Evolutionary conservation across 2,888 invertebrate genomes (phyloP), one percentile per base, ranked within the genome.

Genomic region (Adelphocoris suturalis): DNA sequence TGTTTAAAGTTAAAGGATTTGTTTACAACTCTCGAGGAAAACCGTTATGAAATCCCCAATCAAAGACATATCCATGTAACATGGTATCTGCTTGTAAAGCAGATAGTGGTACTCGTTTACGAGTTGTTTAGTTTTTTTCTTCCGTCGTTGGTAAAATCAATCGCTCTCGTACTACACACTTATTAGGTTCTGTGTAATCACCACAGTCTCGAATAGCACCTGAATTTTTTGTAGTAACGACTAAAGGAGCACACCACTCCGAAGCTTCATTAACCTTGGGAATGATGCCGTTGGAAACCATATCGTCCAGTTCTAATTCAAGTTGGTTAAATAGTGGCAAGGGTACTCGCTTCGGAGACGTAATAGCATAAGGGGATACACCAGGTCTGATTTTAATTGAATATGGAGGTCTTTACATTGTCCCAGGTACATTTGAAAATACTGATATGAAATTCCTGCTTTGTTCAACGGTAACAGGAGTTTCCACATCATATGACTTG

Each of bases 211-310:
- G 68, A n/a, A 93, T 89, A n/a, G 80, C 90, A 23, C 90, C 91
- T 55, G 90, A 89, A 0, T 87, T 81, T 90, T 93, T 92, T 11
- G 91, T 91, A 0, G 92, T 93, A 4, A 92, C 92, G 0, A 93
- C 93, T 89, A 93, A 92, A 0, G 92, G 92, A 14, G 92, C 92
- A 90, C 93, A 93, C 93, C 93, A 93, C 0, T 92, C 92, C 3
- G 93, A 93, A 9, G 92, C 92, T 88, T 91, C 90, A 13, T 92
- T 91, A 0, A 93, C 92, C 7, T 91, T 87, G 47, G 91, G 91
- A 80, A 93, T 93, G 1, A 93, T 92, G 2, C 92, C n/a, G 57
- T 91, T 37, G 13, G 12, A 12, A 0, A 37, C 61, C 68, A 76
- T 86, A 13, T 28, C 19, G 27, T 61, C 61, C 7, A 55, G 80